Percentiles rank a stretch among this genome's conserved stretches.
phyloP scores from a whole-genome alignment of 2,113 vertebrate genomes.

The Oncorhynchus nerka region DNA sequence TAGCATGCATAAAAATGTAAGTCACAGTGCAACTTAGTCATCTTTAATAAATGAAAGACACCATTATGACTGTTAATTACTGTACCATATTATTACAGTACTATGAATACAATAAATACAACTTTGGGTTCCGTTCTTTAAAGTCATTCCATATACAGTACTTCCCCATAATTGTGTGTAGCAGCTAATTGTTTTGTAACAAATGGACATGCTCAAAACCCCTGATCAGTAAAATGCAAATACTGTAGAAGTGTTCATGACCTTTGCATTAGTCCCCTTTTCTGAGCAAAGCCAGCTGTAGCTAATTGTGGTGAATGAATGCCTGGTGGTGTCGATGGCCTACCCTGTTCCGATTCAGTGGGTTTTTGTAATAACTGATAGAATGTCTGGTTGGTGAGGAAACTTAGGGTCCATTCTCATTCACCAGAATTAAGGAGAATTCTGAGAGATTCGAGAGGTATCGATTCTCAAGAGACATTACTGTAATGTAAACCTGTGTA shows the following conservation, averaged over 20 bases:
- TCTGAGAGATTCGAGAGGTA: no score
- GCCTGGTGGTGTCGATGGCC: neutral
- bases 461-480: no score
- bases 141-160: neutral
- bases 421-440: no score
- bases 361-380: constrained; percentile 28
- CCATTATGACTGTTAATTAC: constrained; percentile 28
- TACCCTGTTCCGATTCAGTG: neutral
- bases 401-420: constrained; percentile 3
- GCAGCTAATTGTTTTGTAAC: neutral
- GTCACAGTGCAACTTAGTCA: constrained; percentile 16
- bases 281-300: neutral
- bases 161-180: constrained; percentile 22
- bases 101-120: constrained; percentile 12
- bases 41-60: constrained; percentile 30
- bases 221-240: no score
- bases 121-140: constrained; percentile 14
- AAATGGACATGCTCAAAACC: neutral
- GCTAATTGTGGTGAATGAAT: neutral
- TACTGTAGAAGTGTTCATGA: no score
- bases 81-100: neutral
- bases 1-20: constrained; percentile 19
- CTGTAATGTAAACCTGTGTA: no score
- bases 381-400: constrained; percentile 25
- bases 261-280: neutral